Evolutionary conservation across 2,797 vertebrate species (phyloP), one percentile per base, ranked within the genome.

Genomic region (Coregonus ussuriensis): DNA sequence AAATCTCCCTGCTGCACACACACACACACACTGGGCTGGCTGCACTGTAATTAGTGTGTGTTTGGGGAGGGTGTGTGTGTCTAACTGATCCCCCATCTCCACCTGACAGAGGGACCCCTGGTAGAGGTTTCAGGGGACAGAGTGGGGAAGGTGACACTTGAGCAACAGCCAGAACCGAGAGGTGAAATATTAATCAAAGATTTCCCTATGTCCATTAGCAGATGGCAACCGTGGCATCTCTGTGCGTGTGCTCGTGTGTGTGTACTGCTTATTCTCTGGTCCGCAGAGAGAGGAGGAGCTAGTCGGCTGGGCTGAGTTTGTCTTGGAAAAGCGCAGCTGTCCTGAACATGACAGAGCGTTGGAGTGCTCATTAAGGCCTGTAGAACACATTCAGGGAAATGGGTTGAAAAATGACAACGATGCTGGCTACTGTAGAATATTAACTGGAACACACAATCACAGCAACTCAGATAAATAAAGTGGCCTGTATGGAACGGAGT

Each of bases 311-410:
- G 94, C 93, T 93, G 96, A 97, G 96, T 98, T 97, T 98, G 97
- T 98, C 98, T 98, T 98, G 96, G 97, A 96, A 98, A 97, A 97
- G 96, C 95, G 94, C 97, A 99, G 97, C 97, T 99, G 98, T 98
- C 97, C 97, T 95, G 96, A 96, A 99, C 97, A 98, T 99, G 97
- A 98, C 98, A 98, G 97, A 98, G 96, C 94, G 96, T 98, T 97
- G 96, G 94, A 95, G 95, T 93, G 95, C 95, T 97, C 97, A 98
- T 99, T 99, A 98, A 93, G 94, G 96, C 96, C 95, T 98, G 98
- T 98, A 98, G 96, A 97, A 98, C 97, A 98, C 98, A 98, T 97
- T 96, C 96, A 96, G 96, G 97, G 98, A 98, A 99, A 98, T 97
- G 96, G 96, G 96, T 98, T 98, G 97, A 98, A 98, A 98, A 98